Evolutionary conservation across 2,113 vertebrate genomes (phyloP).

Genomic region (Percina caprodes): DNA sequence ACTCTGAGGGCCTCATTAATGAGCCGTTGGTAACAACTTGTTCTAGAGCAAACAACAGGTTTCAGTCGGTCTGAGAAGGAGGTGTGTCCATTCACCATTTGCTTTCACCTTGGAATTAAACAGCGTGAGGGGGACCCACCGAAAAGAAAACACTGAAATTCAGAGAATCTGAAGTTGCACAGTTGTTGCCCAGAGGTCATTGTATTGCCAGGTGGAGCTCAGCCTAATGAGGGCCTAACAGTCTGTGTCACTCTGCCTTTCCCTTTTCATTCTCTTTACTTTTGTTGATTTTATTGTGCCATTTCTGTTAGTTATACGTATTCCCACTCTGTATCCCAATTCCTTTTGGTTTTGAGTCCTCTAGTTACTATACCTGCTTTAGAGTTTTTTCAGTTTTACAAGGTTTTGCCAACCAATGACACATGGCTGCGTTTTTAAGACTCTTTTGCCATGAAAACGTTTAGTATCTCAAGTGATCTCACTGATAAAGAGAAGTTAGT

Average conservation of each 20-base stretch:
- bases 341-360: neutral
- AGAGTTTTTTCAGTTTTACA: neutral
- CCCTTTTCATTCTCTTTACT: neutral
- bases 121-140: neutral
- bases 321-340: neutral
- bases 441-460: neutral
- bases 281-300: neutral
- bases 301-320: neutral
- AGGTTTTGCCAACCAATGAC: neutral
- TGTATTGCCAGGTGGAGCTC: neutral
- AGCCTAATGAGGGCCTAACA: slow-evolving; percentile 8
- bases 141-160: neutral
- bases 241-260: neutral
- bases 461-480: neutral
- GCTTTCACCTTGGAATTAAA: neutral
- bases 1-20: neutral
- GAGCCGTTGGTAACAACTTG: slow-evolving; percentile 2
- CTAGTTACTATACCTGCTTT: neutral
- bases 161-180: neutral
- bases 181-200: slow-evolving; percentile 2
- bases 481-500: slow-evolving; percentile 21
- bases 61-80: neutral
- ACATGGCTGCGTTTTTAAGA: neutral
- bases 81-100: neutral
- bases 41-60: slow-evolving; percentile 3